These are phyloP conservation scores for Coilia nasus DNA, from an alignment of 2,797 vertebrate genomes.

Conservation along the genomic window DNA sequence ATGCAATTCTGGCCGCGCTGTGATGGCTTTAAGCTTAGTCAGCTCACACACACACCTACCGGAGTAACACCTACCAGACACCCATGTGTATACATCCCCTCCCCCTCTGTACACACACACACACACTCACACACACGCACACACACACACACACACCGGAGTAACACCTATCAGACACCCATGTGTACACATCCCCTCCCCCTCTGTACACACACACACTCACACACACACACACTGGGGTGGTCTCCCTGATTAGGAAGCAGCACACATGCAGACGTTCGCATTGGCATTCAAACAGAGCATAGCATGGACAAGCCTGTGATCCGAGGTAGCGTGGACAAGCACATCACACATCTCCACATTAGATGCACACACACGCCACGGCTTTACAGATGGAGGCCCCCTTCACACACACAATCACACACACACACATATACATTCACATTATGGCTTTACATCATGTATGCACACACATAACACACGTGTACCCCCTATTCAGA, in stretches of 20 bases:
- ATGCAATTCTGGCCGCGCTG: conserved; percentile 13
- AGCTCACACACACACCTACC: too few species aligned
- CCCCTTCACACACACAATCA: not conserved
- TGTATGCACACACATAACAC: not conserved
- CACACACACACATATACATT: conserved; percentile 11
- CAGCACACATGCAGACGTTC: not conserved
- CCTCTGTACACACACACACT: not conserved
- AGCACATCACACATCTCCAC: not conserved
- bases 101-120: too few species aligned
- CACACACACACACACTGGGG: not conserved
- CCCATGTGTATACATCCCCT: not conserved
- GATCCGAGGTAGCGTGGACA: not conserved
- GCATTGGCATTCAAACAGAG: conserved; percentile 3
- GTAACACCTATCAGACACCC: too few species aligned
- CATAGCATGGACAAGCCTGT: not conserved
- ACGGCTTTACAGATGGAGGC: not conserved
- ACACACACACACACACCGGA: too few species aligned
- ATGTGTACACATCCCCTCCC: not conserved
- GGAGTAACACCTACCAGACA: not conserved
- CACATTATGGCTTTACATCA: not conserved
- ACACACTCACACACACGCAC: too few species aligned
- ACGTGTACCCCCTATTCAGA: too few species aligned
- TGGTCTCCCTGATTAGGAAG: not conserved
- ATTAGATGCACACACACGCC: conserved; percentile 9
- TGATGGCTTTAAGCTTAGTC: conserved; percentile 18